Evolutionary conservation across 2,113 vertebrate species (phyloP).

Genomic region (Varanus komodoensis): DNA sequence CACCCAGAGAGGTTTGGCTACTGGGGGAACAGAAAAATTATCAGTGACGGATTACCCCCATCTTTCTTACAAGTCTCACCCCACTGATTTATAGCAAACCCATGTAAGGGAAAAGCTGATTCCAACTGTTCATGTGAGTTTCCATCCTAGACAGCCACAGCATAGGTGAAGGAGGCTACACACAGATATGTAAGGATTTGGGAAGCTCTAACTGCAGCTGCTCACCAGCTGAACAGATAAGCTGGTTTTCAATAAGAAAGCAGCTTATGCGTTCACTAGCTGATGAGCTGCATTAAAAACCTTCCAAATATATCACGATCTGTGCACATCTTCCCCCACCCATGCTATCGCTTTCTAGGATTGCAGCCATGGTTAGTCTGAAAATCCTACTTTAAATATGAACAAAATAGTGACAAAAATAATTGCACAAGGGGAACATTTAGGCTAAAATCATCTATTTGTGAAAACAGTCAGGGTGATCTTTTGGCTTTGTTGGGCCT

Average conservation of each 20-base stretch:
- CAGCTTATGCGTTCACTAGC: background rate
- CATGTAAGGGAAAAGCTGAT: background rate
- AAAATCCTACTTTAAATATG: background rate
- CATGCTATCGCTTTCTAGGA: background rate
- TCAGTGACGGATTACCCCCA: background rate
- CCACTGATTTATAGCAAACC: conserved; percentile 3
- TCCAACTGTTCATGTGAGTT: background rate
- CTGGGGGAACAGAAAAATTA: too few relatives aligned
- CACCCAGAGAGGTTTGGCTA: too few relatives aligned
- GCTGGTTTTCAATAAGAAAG: background rate
- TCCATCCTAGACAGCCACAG: background rate
- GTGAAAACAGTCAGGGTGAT: background rate
- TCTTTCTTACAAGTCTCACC: background rate
- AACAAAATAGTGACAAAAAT: background rate
- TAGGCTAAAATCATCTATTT: conserved; percentile 7
- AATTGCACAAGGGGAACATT: background rate
- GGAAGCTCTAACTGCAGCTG: background rate
- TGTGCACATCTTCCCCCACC: background rate
- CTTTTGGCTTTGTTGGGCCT: background rate
- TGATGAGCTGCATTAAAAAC: background rate
- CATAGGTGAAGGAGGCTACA: background rate
- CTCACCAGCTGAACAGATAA: background rate
- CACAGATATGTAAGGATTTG: too few relatives aligned
- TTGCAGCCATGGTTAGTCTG: background rate
- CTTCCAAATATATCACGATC: background rate